Percentiles rank a stretch among this genome's conserved stretches.
phyloP scores from a whole-genome alignment of 1,140 invertebrate species.

The Ostrea denselamellosa region DNA sequence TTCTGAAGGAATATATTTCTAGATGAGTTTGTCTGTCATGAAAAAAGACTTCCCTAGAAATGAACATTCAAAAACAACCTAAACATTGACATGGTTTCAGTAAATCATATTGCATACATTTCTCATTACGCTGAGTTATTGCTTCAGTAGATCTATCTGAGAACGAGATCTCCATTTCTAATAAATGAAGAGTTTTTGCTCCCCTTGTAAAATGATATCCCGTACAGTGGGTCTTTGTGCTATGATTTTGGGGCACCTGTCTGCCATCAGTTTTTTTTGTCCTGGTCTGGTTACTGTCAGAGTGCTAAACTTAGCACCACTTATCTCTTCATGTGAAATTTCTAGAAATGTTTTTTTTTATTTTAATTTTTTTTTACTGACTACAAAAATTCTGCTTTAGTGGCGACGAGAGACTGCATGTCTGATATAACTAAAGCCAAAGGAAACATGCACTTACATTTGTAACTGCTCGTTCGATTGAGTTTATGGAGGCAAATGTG shows the following conservation, averaged over 20 bases:
- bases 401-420: neutral
- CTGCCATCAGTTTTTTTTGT: slow-evolving; percentile 13
- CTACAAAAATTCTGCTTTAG: neutral
- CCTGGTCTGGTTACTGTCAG: slow-evolving; percentile 7
- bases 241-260: neutral
- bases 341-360: neutral
- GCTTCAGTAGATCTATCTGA: too few relatives aligned
- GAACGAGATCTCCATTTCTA: too few relatives aligned
- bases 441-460: neutral
- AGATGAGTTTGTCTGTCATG: too few relatives aligned
- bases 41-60: too few relatives aligned
- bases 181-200: too few relatives aligned
- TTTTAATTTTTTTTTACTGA: neutral
- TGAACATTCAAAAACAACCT: too few relatives aligned
- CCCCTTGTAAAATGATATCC: neutral
- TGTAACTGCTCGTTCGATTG: neutral
- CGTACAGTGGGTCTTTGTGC: neutral
- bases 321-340: slow-evolving; percentile 7
- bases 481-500: neutral
- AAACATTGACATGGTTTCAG: too few relatives aligned
- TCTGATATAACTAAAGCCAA: neutral
- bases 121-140: too few relatives aligned
- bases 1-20: too few relatives aligned
- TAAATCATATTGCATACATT: too few relatives aligned
- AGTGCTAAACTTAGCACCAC: neutral